These are phyloP conservation scores for Danio albolineatus DNA, from an alignment of 2,797 vertebrate genomes.

Conservation along the genomic window DNA sequence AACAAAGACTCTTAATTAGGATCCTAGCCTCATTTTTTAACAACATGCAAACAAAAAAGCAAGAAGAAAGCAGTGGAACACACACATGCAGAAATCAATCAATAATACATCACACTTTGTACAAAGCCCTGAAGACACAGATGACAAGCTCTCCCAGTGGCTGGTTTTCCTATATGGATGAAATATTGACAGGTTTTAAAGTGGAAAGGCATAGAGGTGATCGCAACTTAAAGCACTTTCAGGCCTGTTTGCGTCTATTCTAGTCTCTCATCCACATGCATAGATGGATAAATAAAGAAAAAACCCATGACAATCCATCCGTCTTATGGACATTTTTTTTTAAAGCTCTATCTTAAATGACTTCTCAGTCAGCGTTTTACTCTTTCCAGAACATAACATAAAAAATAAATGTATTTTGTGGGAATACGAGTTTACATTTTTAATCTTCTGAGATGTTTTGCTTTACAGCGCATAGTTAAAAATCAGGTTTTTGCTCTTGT, in stretches of 20 bases:
- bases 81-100: slow-evolving; percentile 61
- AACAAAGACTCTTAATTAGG: slow-evolving; percentile 4
- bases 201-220: slow-evolving; percentile 31
- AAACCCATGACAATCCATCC: slow-evolving; percentile 54
- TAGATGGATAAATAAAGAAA: slow-evolving; percentile 60
- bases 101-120: slow-evolving; percentile 55
- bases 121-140: slow-evolving; percentile 50
- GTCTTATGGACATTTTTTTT: slow-evolving; percentile 18
- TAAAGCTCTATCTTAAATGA: slow-evolving; percentile 32
- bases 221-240: slow-evolving; percentile 47
- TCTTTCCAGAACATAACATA: slow-evolving; percentile 59
- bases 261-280: slow-evolving; percentile 39
- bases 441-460: slow-evolving; percentile 62
- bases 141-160: slow-evolving; percentile 50
- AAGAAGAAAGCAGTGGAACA: slow-evolving; percentile 10
- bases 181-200: slow-evolving; percentile 59
- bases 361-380: slow-evolving; percentile 41
- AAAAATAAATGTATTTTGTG: slow-evolving; percentile 56
- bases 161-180: slow-evolving; percentile 54
- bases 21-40: neutral
- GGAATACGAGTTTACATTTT: slow-evolving; percentile 66
- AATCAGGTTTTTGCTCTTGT: slow-evolving; percentile 67
- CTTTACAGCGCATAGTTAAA: slow-evolving; percentile 61
- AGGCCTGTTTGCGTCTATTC: slow-evolving; percentile 34
- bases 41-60: slow-evolving; percentile 1